Evolutionary conservation across 2,113 vertebrate species (phyloP), one percentile per base, ranked within the genome.

Genomic region (Malurus melanocephalus): DNA sequence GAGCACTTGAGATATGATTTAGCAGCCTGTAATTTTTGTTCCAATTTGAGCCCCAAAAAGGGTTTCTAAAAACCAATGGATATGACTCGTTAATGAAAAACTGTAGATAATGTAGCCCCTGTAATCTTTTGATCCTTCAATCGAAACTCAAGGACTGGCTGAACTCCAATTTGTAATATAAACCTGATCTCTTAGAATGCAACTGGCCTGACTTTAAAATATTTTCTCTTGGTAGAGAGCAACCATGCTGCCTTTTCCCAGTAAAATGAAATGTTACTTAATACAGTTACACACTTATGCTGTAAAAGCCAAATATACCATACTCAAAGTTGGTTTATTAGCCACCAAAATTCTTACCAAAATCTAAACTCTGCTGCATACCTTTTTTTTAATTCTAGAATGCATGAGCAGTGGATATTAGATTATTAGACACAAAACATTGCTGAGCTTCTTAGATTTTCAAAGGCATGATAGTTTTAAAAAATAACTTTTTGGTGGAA

Each of bases 111-210:
- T 55, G 16, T 52, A 71, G 61, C 77, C 11, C 43, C 33, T 80
- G 38, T 83, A 78, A 85, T 90, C 16, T 89, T 88, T 55, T 93
- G 72, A 66, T 91, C 53, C 35, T 74, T 80, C 75, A 93, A 79
- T 83, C 45, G 64, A 77, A 91, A 62, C 17, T n/a, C 0, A 6
- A 78, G 42, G 30, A 7, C 3, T 80, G 57, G 68, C 56, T 78
- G 53, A 86, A 38, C 24, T 80, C 53, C 45, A 62, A 2, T 52
- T 71, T 64, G 23, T 67, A 52, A 26, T 64, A 45, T 13, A 86
- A 74, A 64, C 40, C 27, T 60, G 35, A 93, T 83, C 35, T 62
- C 14, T 74, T 43, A 45, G 48, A 40, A 74, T 40, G 26, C 45
- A 48, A 24, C 16, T 72, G 43, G 28, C 27, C 64, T 74, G 45